phyloP scores from a whole-genome alignment of 2,888 invertebrate genomes.

The Trichopria drosophilae region DNA sequence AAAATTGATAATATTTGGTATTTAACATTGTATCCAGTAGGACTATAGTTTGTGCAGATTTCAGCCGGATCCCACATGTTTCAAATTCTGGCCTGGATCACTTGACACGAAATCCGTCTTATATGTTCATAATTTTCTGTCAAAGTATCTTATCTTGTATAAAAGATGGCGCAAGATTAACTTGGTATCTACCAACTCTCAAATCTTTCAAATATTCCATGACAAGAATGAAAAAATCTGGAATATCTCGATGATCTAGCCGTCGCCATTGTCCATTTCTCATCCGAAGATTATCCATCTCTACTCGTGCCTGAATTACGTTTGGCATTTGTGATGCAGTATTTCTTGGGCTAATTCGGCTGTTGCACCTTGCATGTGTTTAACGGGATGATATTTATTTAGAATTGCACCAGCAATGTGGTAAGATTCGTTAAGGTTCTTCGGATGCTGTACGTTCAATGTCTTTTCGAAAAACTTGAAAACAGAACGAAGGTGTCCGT shows the following conservation, averaged over 20 bases:
- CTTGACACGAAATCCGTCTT: too few species aligned
- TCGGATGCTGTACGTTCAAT: constrained; percentile 8
- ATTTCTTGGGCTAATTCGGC: constrained; percentile 15
- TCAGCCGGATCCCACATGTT: too few species aligned
- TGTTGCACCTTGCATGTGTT: constrained; percentile 15
- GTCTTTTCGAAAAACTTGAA: too few species aligned
- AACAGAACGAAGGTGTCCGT: too few species aligned
- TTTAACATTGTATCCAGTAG: too few species aligned
- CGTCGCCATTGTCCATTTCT: too few species aligned
- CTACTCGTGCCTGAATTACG: constrained; percentile 18
- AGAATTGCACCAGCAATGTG: constrained; percentile 16
- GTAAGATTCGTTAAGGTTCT: constrained; percentile 8
- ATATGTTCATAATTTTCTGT: constrained; percentile 16
- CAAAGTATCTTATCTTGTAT: constrained; percentile 19
- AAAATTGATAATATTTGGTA: too few species aligned
- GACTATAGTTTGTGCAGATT: too few species aligned
- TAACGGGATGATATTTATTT: constrained; percentile 12
- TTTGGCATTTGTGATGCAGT: constrained; percentile 7
- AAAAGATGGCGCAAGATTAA: constrained; percentile 23
- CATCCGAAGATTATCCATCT: too few species aligned
- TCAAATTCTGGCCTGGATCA: too few species aligned
- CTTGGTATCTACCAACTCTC: too few species aligned
- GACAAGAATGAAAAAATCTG: constrained; percentile 10
- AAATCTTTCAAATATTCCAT: constrained; percentile 14
- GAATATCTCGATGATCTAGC: too few species aligned